These are phyloP conservation scores for Lytechinus variegatus DNA, from an alignment of 35 echinoderm and acorn worm genomes.

Conservation along the genomic window DNA sequence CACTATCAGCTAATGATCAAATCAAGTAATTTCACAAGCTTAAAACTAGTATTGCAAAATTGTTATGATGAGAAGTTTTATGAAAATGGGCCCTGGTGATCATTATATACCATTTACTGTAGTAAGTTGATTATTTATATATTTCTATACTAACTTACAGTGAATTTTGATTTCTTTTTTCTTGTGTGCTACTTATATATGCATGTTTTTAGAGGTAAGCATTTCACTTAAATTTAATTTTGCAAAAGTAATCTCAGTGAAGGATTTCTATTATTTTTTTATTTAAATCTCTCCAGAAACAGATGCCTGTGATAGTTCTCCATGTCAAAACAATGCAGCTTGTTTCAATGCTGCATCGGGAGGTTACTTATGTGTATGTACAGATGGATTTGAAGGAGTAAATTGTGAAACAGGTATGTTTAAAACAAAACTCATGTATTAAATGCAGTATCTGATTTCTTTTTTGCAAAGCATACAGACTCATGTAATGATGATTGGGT, in stretches of 20 bases:
- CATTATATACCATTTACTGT: too few species aligned
- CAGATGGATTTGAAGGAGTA: background rate
- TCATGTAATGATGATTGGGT: too few species aligned
- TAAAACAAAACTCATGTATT: background rate
- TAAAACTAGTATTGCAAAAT: too few species aligned
- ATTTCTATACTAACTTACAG: background rate
- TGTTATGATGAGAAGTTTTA: too few species aligned
- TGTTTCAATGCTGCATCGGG: background rate
- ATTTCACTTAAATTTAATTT: background rate
- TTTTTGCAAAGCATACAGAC: background rate
- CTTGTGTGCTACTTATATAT: background rate
- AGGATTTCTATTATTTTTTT: background rate
- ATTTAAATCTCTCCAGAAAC: background rate
- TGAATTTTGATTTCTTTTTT: too few species aligned
- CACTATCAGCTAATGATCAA: too few species aligned
- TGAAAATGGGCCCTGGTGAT: too few species aligned
- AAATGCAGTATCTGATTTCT: background rate
- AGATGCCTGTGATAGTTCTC: background rate
- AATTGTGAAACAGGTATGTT: slow-evolving; percentile 48
- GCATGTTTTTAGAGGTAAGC: background rate
- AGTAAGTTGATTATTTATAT: background rate
- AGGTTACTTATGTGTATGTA: slow-evolving; percentile 13
- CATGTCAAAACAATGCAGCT: background rate
- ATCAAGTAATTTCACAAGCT: too few species aligned
- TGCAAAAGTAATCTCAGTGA: background rate